Conservation (phyloP, 2,113 vertebrate species). For the Nanger granti region DNA sequence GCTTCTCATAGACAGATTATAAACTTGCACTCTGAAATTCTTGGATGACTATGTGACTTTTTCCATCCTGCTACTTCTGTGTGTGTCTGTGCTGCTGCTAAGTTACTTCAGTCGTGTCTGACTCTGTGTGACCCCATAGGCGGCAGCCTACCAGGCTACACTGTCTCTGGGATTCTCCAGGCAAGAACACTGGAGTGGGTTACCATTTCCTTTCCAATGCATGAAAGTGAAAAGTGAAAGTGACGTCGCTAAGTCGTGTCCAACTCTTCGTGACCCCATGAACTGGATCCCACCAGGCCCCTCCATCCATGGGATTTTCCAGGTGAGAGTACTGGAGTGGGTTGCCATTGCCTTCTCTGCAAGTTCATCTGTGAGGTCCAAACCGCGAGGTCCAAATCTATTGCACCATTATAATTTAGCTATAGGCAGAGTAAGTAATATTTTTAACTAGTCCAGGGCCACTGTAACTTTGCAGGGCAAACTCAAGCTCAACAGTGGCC, state of each 20-base stretch:
- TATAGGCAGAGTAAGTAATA: neutral
- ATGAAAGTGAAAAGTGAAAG: too few species aligned
- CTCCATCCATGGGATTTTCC: too few species aligned
- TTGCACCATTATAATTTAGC: neutral
- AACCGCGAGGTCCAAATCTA: neutral
- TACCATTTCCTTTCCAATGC: too few species aligned
- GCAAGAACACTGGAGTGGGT: too few species aligned
- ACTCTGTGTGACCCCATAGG: too few species aligned
- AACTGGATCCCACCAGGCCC: too few species aligned
- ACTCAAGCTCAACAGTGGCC: neutral
- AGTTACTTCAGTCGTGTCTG: too few species aligned
- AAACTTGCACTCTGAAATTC: neutral
- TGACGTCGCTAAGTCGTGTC: accelerated
- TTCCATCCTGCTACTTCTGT: neutral
- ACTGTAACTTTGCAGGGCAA: neutral
- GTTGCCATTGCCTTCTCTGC: too few species aligned
- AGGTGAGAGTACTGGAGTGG: too few species aligned
- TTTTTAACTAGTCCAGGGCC: neutral
- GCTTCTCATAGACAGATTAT: neutral
- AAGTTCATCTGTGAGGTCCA: neutral
- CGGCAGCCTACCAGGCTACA: too few species aligned
- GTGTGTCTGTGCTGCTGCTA: neutral
- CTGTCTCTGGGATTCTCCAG: too few species aligned
- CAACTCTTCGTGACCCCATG: accelerated
- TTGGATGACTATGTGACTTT: neutral